phyloP scores from a whole-genome alignment of 35 echinoderm and acorn worm species.

The Apostichopus japonicus region DNA sequence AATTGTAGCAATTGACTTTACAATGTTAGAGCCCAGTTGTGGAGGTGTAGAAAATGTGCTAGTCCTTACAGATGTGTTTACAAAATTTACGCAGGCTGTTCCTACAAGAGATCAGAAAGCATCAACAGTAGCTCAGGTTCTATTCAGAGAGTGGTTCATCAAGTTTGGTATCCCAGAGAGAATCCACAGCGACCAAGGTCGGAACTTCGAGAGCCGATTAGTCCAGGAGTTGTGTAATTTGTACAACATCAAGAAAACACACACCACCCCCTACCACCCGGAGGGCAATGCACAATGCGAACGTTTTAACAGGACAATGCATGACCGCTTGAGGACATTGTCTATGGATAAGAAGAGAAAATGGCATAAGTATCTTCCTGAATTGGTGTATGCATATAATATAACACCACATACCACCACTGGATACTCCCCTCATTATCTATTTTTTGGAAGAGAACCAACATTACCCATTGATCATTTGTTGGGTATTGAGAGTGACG shows the following conservation, averaged over 20 bases:
- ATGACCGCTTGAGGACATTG: conserved; percentile 45
- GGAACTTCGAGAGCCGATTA: conserved; percentile 29
- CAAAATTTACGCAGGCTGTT: conserved; percentile 54
- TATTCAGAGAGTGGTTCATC: conserved; percentile 48
- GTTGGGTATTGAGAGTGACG: conserved; percentile 10
- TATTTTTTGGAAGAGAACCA: conserved; percentile 82
- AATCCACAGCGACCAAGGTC: conserved; percentile 45
- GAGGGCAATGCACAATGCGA: conserved; percentile 58
- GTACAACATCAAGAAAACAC: conserved; percentile 46
- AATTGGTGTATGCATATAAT: conserved; percentile 79
- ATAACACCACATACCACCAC: conserved; percentile 69
- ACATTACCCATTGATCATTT: conserved; percentile 69
- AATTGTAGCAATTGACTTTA: conserved; percentile 53
- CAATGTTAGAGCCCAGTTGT: conserved; percentile 22
- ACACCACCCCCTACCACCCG: neutral
- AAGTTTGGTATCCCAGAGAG: conserved; percentile 39
- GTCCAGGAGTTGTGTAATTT: conserved; percentile 35
- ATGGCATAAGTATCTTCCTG: conserved; percentile 72
- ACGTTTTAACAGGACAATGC: conserved; percentile 64
- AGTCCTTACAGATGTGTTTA: conserved; percentile 50
- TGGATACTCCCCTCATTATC: conserved; percentile 75
- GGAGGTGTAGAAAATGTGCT: conserved; percentile 38
- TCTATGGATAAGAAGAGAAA: conserved; percentile 62
- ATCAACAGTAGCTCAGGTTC: neutral
- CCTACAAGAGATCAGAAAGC: conserved; percentile 57